phyloP scores from a whole-genome alignment of 37 sponge, comb jelly and placozoan species.

The Chondrilla cf. caribensis region DNA sequence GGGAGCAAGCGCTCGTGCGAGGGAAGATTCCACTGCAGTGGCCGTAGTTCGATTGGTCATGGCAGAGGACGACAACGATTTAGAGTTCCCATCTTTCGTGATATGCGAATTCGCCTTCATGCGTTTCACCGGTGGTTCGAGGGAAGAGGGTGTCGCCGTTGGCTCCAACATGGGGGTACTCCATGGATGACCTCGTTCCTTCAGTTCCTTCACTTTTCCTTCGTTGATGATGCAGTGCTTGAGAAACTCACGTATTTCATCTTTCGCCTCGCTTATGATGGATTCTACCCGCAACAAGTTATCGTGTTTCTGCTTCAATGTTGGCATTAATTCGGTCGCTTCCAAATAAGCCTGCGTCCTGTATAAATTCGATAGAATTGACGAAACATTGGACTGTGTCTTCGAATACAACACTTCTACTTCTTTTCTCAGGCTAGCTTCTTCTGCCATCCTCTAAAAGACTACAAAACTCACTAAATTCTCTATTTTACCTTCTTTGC shows the following conservation, averaged over 20 bases:
- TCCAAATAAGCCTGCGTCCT: constrained; percentile 59
- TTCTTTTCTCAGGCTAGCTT: background rate
- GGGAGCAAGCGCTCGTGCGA: too few species aligned
- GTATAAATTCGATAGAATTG: constrained; percentile 53
- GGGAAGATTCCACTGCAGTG: too few species aligned
- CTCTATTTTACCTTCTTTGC: too few species aligned
- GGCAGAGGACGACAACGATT: too few species aligned
- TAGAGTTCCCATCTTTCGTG: too few species aligned
- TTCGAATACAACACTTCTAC: constrained; percentile 21
- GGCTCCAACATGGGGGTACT: background rate
- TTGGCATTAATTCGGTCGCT: constrained; percentile 21
- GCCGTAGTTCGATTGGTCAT: too few species aligned
- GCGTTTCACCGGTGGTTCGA: too few species aligned
- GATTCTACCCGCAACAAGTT: background rate
- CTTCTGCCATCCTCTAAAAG: background rate
- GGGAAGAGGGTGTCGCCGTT: background rate
- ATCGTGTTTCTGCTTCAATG: background rate
- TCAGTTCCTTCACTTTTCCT: background rate
- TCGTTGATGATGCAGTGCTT: constrained; percentile 9
- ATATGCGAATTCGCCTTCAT: too few species aligned
- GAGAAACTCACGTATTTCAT: background rate
- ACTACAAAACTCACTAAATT: background rate
- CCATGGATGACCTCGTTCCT: too few species aligned
- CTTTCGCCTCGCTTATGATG: background rate
- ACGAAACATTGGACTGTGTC: constrained; percentile 44